Base-by-base conservation (phyloP, 2,113 vertebrate genomes). In the Microcebus murinus region DNA sequence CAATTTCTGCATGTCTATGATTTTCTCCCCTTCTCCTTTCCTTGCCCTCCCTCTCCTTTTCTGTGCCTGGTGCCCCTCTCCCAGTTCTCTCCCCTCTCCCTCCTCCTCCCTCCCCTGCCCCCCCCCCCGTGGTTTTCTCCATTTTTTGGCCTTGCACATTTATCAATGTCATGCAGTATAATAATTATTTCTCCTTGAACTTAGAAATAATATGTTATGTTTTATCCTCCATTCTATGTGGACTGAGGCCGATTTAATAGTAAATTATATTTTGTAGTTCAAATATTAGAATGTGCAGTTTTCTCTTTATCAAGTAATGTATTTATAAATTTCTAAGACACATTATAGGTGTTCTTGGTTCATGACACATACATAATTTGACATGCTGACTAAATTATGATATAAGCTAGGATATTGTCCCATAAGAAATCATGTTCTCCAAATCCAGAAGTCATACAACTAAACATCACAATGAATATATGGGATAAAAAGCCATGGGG, bases 261-360 rank as follows among this genome's bases (percentile, higher is more conserved):
- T 10, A 50, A 87, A 59, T 42, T 6, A 85, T 42, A 57, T 86
- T 95, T 74, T 59, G 48, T 31, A 91, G n/a, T 70, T 80, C 70
- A 94, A 52, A n/a, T 77, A 52, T 17, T 18, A 68, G 42, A 73
- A 61, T 55, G 90, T 45, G n/a, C 29, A 83, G n/a, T n/a, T 74
- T 70, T 90, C 76, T 90, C 48, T 83, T 86, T 96, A 91, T 83
- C 74, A 80, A 42, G 23, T 10, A 76, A 20, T 31, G 18, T 27
- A 90, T 93, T 70, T 94, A 74, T 65, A 96, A 83, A 94, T 91
- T 87, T 45, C 31, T 88, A 83, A 92, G 57, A 59, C 48, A 39
- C 23, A 42, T 3, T 45, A n/a, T 65, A 29, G 50, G 39, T 1
- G 45, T 42, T 77, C n/a, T 91, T 95, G 18, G 25, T 90, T 95